Percentiles rank a stretch among this genome's conserved stretches.
phyloP scores from a whole-genome alignment of 2,113 vertebrate species.

The Butorides virescens region DNA sequence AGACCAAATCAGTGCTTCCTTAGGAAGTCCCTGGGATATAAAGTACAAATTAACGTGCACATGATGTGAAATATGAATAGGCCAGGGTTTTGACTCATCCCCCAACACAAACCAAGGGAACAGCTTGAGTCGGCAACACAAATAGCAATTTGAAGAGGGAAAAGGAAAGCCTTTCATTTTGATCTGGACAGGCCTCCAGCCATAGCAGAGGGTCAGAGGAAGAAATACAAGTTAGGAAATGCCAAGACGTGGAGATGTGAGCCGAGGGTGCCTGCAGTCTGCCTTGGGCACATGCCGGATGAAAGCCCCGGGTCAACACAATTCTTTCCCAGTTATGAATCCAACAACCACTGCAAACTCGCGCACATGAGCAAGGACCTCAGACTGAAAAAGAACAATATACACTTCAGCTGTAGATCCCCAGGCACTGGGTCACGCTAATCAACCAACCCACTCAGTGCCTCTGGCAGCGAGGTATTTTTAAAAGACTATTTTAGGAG shows the following conservation, averaged over 20 bases:
- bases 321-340: background rate
- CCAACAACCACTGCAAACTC: background rate
- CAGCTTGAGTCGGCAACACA: background rate
- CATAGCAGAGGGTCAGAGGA: background rate
- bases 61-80: conserved; percentile 50
- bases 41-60: conserved; percentile 15
- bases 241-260: background rate
- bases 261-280: background rate
- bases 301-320: background rate
- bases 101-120: background rate
- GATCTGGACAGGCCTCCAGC: background rate
- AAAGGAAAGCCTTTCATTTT: conserved; percentile 32
- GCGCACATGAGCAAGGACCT: background rate
- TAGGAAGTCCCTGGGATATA: conserved; percentile 31
- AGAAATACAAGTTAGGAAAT: background rate
- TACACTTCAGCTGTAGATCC: background rate
- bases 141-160: background rate
- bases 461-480: background rate
- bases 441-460: background rate
- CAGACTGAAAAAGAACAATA: background rate
- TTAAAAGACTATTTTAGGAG: background rate
- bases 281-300: background rate
- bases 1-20: conserved; percentile 32
- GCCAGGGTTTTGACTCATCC: conserved; percentile 38
- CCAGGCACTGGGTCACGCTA: background rate